A percentile compares a stretch with the other conserved stretches of the same genome.
phyloP scores from a whole-genome alignment of 2,888 invertebrate genomes.

The Argyresthia goedartella region DNA sequence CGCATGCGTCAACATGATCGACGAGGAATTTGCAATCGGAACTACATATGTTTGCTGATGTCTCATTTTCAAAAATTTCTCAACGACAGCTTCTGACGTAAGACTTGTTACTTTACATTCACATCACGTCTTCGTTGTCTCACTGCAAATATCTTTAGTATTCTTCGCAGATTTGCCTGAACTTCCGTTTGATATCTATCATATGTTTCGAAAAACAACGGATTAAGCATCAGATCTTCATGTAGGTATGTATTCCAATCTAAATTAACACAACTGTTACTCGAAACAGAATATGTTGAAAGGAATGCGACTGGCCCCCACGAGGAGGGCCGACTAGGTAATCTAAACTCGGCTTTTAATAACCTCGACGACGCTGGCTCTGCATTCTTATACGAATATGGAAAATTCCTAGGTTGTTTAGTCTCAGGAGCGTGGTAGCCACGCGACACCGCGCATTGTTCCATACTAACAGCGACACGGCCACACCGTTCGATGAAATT shows the following conservation, averaged over 20 bases:
- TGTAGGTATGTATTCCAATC: not conserved
- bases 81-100: constrained; percentile 39
- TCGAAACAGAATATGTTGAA: not conserved
- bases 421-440: constrained; percentile 40
- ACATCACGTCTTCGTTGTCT: constrained; percentile 30
- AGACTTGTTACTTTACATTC: constrained; percentile 35
- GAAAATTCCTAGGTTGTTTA: constrained; percentile 42
- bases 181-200: constrained; percentile 26
- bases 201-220: not conserved
- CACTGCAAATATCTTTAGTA: constrained; percentile 28
- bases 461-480: constrained; percentile 39
- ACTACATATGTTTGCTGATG: no score
- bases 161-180: constrained; percentile 25
- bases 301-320: constrained; percentile 1
- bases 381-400: constrained; percentile 25
- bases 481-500: constrained; percentile 58
- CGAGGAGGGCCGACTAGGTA: not conserved
- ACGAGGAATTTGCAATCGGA: not conserved
- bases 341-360: constrained; percentile 2
- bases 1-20: not conserved
- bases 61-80: constrained; percentile 39
- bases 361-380: constrained; percentile 1
- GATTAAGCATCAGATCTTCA: not conserved
- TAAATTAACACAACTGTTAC: not conserved
- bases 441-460: constrained; percentile 60